A percentile compares a stretch with the other conserved stretches of the same genome.
Conservation (phyloP, 2,888 invertebrate species). For the Brachyopa scutellaris region DNA sequence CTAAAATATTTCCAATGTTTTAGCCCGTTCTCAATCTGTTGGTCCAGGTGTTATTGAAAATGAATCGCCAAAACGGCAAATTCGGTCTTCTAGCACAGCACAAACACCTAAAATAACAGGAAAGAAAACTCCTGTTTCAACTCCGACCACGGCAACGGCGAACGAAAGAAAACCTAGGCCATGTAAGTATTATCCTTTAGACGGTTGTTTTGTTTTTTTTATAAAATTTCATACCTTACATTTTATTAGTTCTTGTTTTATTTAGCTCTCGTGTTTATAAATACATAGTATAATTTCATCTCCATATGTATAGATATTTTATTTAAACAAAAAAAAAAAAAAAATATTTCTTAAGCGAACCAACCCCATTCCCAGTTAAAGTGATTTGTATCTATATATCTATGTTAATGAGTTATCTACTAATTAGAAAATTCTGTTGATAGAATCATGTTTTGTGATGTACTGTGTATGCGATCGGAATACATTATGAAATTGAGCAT, state of each 20-base stretch:
- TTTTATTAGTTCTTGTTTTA: slow-evolving; percentile 4
- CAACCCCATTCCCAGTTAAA: slow-evolving; percentile 12
- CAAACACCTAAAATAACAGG: slow-evolving; percentile 84
- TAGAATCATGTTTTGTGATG: slow-evolving; percentile 30
- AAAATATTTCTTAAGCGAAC: slow-evolving; percentile 15
- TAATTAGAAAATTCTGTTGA: slow-evolving; percentile 11
- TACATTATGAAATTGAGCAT: slow-evolving; percentile 28
- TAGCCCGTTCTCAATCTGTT: slow-evolving; percentile 87
- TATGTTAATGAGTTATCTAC: background rate
- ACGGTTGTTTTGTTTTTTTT: too few species aligned
- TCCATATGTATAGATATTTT: background rate
- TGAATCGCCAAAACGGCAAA: slow-evolving; percentile 91
- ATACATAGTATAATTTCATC: slow-evolving; percentile 3
- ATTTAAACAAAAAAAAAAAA: slow-evolving; percentile 6
- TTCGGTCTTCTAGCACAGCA: slow-evolving; percentile 83
- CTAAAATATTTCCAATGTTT: slow-evolving; percentile 57
- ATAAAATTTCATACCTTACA: background rate
- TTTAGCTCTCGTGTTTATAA: slow-evolving; percentile 7
- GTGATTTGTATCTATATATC: slow-evolving; percentile 3
- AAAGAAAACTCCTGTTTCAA: slow-evolving; percentile 84
- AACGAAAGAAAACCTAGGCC: slow-evolving; percentile 86
- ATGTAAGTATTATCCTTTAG: slow-evolving; percentile 83
- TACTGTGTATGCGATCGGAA: slow-evolving; percentile 9
- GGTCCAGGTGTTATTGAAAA: slow-evolving; percentile 85
- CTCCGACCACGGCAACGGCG: slow-evolving; percentile 83